Conservation (phyloP, 2,113 vertebrate genomes). For the Gopherus flavomarginatus region DNA sequence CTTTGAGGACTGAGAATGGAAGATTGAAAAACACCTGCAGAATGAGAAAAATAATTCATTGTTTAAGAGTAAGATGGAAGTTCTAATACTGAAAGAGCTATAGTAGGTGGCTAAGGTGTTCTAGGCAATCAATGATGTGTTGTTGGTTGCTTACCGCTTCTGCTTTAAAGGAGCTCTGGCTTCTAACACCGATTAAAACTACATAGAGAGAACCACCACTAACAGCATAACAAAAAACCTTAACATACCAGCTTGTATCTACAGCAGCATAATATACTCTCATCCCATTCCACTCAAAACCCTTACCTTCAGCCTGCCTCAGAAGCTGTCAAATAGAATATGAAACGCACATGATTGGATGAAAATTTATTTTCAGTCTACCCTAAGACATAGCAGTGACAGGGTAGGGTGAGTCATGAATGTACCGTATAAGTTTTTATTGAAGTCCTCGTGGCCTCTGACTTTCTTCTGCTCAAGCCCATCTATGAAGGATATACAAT, state of each 20-base stretch:
- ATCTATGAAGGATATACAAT: not conserved
- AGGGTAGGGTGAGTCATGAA: not conserved
- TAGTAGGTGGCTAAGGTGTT: not conserved
- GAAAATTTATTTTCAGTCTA: not conserved
- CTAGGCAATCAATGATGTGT: not conserved
- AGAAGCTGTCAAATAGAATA: not conserved
- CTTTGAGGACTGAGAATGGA: not conserved
- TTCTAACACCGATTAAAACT: not conserved
- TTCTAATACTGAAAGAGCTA: no score
- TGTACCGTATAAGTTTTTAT: not conserved
- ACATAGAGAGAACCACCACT: not conserved
- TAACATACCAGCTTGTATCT: not conserved
- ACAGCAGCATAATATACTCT: not conserved
- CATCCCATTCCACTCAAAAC: not conserved
- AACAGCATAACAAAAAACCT: not conserved
- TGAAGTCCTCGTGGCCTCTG: not conserved
- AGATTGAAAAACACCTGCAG: not conserved
- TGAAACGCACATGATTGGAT: not conserved
- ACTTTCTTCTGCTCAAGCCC: not conserved
- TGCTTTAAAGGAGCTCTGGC: not conserved
- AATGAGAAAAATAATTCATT: not conserved
- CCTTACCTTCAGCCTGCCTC: not conserved
- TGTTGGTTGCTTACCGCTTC: not conserved
- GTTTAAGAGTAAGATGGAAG: not conserved
- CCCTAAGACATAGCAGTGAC: not conserved